phyloP scores from a whole-genome alignment of 2,113 vertebrate genomes.

The Lasiurus borealis region DNA sequence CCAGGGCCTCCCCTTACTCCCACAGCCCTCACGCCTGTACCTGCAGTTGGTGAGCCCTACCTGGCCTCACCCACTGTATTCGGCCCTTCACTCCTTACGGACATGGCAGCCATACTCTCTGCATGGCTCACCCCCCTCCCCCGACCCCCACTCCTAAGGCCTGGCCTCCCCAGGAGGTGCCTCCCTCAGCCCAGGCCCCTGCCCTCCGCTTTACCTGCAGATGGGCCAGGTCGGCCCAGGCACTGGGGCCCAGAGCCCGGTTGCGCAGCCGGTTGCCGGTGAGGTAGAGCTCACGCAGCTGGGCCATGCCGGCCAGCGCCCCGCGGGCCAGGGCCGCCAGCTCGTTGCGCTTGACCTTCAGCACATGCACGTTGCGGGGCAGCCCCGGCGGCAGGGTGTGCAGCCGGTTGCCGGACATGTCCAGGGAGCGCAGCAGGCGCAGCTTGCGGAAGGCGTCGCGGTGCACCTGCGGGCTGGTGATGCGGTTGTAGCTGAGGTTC shows the following conservation, averaged over 20 bases:
- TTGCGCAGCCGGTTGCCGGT: conserved; percentile 94
- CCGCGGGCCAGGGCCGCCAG: conserved; percentile 91
- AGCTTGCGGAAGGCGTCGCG: conserved; percentile 97
- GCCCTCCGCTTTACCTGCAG: conserved; percentile 91
- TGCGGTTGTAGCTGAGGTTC: conserved; percentile 98
- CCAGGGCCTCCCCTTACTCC: neutral
- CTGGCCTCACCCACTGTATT: neutral
- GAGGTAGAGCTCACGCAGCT: conserved; percentile 93
- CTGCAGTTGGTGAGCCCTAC: neutral
- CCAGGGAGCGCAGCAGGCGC: conserved; percentile 92
- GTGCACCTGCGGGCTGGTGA: conserved; percentile 92
- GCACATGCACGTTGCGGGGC: conserved; percentile 93
- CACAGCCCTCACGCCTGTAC: neutral
- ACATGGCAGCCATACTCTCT: neutral
- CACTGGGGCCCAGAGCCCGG: conserved; percentile 93
- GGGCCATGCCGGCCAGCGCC: conserved; percentile 92
- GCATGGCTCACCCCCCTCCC: neutral
- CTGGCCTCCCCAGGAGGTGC: neutral
- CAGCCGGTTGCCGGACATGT: conserved; percentile 95
- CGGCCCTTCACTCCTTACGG: neutral
- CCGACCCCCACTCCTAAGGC: neutral
- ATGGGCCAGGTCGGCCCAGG: conserved; percentile 93
- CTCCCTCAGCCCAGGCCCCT: too few relatives aligned
- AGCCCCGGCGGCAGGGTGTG: conserved; percentile 91
- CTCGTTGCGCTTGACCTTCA: conserved; percentile 95